A percentile compares a stretch with the other conserved stretches of the same genome.
phyloP scores from a whole-genome alignment of 2,113 vertebrate genomes.

The Microtus oregoni region DNA sequence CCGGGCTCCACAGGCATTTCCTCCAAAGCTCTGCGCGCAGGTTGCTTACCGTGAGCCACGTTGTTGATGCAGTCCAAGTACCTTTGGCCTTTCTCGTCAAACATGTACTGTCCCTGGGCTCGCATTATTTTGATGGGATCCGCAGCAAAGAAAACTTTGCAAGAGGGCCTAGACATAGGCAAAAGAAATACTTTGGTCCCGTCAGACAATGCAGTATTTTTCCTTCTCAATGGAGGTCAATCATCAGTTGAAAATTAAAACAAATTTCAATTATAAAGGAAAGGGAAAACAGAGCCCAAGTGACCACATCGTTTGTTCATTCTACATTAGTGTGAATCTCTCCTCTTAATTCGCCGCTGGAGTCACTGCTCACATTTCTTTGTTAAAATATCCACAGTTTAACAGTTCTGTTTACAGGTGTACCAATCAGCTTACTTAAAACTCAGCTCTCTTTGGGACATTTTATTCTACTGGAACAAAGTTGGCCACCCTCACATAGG shows the following conservation, averaged over 20 bases:
- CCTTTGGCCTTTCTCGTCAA: conserved; percentile 92
- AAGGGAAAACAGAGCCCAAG: conserved; percentile 10
- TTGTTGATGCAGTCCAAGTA: conserved; percentile 99
- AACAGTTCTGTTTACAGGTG: neutral
- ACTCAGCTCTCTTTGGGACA: too few species aligned
- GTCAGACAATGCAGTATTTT: neutral
- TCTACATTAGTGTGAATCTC: neutral
- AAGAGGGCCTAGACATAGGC: conserved; percentile 92
- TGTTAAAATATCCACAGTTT: neutral
- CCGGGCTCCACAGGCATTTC: too few species aligned
- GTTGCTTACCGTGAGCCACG: conserved; percentile 94
- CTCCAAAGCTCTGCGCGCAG: neutral
- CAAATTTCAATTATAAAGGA: neutral
- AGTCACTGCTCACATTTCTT: neutral
- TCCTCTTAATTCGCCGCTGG: neutral
- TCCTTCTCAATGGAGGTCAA: conserved; percentile 19
- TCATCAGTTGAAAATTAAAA: conserved; percentile 25
- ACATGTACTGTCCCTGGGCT: conserved; percentile 96
- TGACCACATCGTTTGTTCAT: neutral
- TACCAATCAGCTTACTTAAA: too few species aligned
- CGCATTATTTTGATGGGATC: conserved; percentile 96
- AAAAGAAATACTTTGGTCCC: conserved; percentile 42
- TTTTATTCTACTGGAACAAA: neutral
- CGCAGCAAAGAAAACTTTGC: conserved; percentile 96
- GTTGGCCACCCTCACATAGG: neutral